Evolutionary conservation across 2,113 vertebrate species (phyloP).

Genomic region (Athene cunicularia): DNA sequence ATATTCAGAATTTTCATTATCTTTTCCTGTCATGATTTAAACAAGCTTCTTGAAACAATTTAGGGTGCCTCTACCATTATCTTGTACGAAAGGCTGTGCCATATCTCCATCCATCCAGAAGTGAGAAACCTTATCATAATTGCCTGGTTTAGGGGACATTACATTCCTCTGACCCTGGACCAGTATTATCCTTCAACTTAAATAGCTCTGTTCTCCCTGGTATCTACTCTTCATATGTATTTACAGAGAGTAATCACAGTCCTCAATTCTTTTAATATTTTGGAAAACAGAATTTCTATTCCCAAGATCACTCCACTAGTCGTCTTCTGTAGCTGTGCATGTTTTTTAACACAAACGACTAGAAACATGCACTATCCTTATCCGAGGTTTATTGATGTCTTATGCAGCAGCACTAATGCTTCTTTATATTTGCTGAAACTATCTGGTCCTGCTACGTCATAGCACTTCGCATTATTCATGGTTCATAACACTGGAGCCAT

Average conservation of each 20-base stretch:
- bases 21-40: background rate
- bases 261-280: background rate
- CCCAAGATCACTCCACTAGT: background rate
- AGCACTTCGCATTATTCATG: background rate
- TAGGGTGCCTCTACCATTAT: background rate
- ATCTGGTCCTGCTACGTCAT: background rate
- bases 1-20: background rate
- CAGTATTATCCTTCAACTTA: background rate
- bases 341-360: background rate
- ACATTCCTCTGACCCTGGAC: background rate
- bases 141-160: background rate
- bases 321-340: background rate
- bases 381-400: background rate
- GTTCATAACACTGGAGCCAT: background rate
- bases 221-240: background rate
- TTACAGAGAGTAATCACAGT: background rate
- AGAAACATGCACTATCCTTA: background rate
- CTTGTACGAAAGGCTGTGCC: background rate
- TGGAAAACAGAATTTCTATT: background rate
- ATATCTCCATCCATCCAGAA: background rate
- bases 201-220: background rate
- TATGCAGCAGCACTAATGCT: rapidly evolving
- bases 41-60: background rate
- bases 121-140: background rate
- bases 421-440: background rate